These are phyloP conservation scores for Leptarthrus brevirostris DNA, from an alignment of 2,888 invertebrate species.

Conservation along the genomic window DNA sequence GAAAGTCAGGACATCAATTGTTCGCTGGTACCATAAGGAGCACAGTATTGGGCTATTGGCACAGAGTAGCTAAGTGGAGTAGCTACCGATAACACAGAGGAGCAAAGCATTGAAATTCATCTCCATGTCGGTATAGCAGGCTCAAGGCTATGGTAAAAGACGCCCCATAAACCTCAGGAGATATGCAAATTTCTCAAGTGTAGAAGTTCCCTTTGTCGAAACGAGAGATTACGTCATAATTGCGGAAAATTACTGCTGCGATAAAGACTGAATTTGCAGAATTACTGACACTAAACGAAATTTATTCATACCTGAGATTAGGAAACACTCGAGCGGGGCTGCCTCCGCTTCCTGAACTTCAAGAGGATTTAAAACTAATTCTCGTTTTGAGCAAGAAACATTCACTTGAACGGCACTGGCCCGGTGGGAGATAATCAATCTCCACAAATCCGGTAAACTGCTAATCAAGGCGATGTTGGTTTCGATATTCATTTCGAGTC, in stretches of 20 bases:
- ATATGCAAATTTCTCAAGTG: slow-evolving; percentile 30
- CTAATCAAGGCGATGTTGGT: neutral
- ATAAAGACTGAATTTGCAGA: slow-evolving; percentile 38
- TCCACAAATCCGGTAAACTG: neutral
- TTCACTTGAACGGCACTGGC: neutral
- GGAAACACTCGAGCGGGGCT: neutral
- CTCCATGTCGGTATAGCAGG: slow-evolving; percentile 5
- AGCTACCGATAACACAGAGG: slow-evolving; percentile 10
- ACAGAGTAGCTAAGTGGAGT: neutral
- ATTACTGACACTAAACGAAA: slow-evolving; percentile 34
- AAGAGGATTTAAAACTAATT: slow-evolving; percentile 1
- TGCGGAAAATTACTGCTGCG: slow-evolving; percentile 45
- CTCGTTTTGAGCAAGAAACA: neutral
- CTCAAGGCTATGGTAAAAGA: slow-evolving; percentile 1
- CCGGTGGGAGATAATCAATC: neutral
- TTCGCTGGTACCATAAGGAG: neutral
- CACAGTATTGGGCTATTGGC: slow-evolving; percentile 1
- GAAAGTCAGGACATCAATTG: neutral
- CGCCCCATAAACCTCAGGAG: slow-evolving; percentile 28
- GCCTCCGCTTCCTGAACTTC: neutral
- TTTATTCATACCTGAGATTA: slow-evolving; percentile 44
- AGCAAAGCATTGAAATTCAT: slow-evolving; percentile 40
- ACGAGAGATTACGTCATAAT: slow-evolving; percentile 41
- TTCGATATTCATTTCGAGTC: neutral
- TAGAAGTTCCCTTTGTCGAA: slow-evolving; percentile 30